phyloP scores from a whole-genome alignment of 1,140 invertebrate species.

The Heliconius hewitsoni region DNA sequence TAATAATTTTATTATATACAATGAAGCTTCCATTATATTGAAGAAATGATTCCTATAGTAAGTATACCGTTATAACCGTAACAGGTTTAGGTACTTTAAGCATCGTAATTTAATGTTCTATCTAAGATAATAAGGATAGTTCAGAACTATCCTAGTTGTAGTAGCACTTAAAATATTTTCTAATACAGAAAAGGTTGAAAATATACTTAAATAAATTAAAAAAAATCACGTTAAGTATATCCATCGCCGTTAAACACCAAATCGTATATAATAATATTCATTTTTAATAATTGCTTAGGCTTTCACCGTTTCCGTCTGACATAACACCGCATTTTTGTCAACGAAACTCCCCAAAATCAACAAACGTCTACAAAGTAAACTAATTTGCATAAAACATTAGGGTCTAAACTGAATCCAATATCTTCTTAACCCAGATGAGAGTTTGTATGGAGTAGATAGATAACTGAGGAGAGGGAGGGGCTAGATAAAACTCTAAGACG shows the following conservation, averaged over 20 bases:
- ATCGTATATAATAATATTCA: slow-evolving; percentile 25
- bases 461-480: slow-evolving; percentile 58
- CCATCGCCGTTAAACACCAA: neutral
- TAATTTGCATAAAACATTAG: slow-evolving; percentile 66
- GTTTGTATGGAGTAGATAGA: slow-evolving; percentile 53
- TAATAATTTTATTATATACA: too few species aligned
- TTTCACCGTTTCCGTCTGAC: slow-evolving; percentile 34
- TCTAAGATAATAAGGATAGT: neutral
- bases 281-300: slow-evolving; percentile 35
- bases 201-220: neutral
- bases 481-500: slow-evolving; percentile 74
- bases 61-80: neutral
- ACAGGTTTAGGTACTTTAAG: neutral
- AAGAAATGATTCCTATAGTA: neutral
- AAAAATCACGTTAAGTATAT: neutral
- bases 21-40: neutral
- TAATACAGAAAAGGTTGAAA: neutral
- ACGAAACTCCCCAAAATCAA: slow-evolving; percentile 39
- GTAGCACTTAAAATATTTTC: neutral
- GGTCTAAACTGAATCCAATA: slow-evolving; percentile 60
- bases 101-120: neutral
- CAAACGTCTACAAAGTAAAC: slow-evolving; percentile 54
- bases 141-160: neutral
- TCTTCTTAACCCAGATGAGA: slow-evolving; percentile 68
- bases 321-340: slow-evolving; percentile 40